Evolutionary conservation across 2,888 invertebrate species (phyloP).

Genomic region (Sarcophaga carnaria): DNA sequence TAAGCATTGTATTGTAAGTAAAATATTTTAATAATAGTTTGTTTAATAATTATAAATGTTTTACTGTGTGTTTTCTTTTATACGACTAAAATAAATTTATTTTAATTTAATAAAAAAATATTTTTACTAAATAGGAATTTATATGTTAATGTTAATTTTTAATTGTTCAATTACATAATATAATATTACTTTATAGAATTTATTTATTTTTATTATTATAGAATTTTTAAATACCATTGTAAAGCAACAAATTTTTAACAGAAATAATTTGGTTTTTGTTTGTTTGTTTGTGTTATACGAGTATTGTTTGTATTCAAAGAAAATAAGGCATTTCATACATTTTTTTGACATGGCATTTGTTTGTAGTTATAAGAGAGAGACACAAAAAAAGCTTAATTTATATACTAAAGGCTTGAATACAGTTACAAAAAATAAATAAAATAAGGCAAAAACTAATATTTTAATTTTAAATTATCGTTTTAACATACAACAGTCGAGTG

Average conservation of each 20-base stretch:
- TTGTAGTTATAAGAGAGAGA: neutral
- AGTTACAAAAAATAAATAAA: neutral
- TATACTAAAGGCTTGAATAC: neutral
- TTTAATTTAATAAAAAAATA: conserved; percentile 58
- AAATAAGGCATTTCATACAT: conserved; percentile 59
- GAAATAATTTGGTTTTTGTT: conserved; percentile 26
- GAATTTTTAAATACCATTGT: conserved; percentile 12
- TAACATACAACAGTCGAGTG: too few species aligned
- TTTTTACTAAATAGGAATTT: conserved; percentile 68
- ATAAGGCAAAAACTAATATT: neutral
- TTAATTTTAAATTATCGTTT: neutral
- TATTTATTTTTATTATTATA: neutral
- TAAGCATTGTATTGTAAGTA: too few species aligned
- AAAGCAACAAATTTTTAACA: conserved; percentile 52
- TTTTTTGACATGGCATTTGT: conserved; percentile 11
- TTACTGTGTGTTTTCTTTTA: neutral
- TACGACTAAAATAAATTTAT: conserved; percentile 57
- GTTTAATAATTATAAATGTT: too few species aligned
- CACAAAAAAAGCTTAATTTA: neutral
- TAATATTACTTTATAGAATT: conserved; percentile 31
- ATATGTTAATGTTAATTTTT: conserved; percentile 18
- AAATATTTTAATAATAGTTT: too few species aligned
- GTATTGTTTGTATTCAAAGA: conserved; percentile 21
- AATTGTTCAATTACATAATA: neutral
- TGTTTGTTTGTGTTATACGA: conserved; percentile 2